Base-by-base conservation (phyloP, 2,888 invertebrate species). In the Halictus ligatus region DNA sequence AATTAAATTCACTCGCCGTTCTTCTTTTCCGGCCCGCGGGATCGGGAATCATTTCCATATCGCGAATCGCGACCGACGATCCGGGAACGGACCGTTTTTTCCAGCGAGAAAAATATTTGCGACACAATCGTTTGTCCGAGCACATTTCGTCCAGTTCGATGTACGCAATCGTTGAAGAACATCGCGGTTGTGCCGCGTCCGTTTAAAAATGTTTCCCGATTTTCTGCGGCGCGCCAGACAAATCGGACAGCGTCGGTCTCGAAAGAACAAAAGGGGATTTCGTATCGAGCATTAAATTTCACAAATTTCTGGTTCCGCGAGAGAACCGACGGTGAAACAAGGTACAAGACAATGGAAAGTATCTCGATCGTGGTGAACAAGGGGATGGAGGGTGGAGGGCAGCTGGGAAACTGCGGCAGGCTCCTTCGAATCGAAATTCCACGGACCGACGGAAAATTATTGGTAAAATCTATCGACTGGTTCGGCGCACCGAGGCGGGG, bases 391-490 rank as follows among this genome's bases (percentile, higher is more conserved):
- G n/a, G 75, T 21, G 46, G 25, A 43, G n/a, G 18, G 72, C 25
- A 7, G n/a, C 40, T 48, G 43, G 50, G 18, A 71, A 54, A 71
- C 18, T 25, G 12, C 72, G 25, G 15, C 8, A 72, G 15, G 18
- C 43, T 75, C 80, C 46, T 80, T 67, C 76, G 75, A 40, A 43
- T 46, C 25, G 84, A 75, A 67, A 84, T 73, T 79, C 72, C 79
- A 76, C 75, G 84, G 69, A 79, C 81, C 69, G 81, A 43, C 67
- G 79, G 80, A 78, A 86, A 84, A 89, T 84, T 87, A 87, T 86
- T 81, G 84, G 82, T 74, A 89, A 87, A 89, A 87, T 87, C 84
- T 82, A 84, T 89, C 87, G 87, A 73, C 79, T 77, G 78, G 74
- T 60, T 76, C 54, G 58, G 77, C 64, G 29, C 64, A 29, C 2